These are phyloP conservation scores for Champsocephalus esox DNA, from an alignment of 2,797 vertebrate genomes.

Conservation along the genomic window DNA sequence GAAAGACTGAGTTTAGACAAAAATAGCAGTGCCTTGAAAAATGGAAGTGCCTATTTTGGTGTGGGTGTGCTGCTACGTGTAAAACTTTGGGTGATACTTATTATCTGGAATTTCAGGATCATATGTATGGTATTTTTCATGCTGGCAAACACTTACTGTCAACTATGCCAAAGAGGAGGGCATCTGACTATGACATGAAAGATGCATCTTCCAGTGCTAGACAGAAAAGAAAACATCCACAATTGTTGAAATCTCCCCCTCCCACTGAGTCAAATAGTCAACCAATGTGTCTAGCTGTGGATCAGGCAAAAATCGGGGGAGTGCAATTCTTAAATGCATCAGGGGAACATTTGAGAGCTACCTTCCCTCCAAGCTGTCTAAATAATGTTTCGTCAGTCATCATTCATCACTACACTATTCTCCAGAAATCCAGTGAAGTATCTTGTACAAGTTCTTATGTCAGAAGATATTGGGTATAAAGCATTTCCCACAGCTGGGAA, in stretches of 20 bases:
- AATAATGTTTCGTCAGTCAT: slow-evolving; percentile 54
- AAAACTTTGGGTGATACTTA: not conserved
- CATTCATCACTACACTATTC: slow-evolving; percentile 29
- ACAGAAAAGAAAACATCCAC: slow-evolving; percentile 76
- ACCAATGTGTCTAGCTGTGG: slow-evolving; percentile 53
- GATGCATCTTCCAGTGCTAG: slow-evolving; percentile 73
- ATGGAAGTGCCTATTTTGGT: not conserved
- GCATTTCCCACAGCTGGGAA: slow-evolving; percentile 23
- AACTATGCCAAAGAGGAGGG: slow-evolving; percentile 18
- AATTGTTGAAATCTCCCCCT: slow-evolving; percentile 68
- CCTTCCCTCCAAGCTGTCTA: slow-evolving; percentile 34
- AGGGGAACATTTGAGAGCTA: slow-evolving; percentile 42
- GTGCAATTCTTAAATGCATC: slow-evolving; percentile 52
- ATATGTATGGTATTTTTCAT: not conserved
- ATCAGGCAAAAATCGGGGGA: slow-evolving; percentile 41
- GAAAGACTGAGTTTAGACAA: not conserved
- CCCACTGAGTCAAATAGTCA: slow-evolving; percentile 54
- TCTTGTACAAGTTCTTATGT: slow-evolving; percentile 41
- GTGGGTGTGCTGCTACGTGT: not conserved
- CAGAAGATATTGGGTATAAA: slow-evolving; percentile 29
- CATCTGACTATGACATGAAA: slow-evolving; percentile 59
- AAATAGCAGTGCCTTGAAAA: not conserved
- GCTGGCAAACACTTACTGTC: slow-evolving; percentile 24
- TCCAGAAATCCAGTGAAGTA: slow-evolving; percentile 26
- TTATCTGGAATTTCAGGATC: no score